These are phyloP conservation scores for Aegotheles bennettii DNA, from an alignment of 2,113 vertebrate species.

Conservation along the genomic window DNA sequence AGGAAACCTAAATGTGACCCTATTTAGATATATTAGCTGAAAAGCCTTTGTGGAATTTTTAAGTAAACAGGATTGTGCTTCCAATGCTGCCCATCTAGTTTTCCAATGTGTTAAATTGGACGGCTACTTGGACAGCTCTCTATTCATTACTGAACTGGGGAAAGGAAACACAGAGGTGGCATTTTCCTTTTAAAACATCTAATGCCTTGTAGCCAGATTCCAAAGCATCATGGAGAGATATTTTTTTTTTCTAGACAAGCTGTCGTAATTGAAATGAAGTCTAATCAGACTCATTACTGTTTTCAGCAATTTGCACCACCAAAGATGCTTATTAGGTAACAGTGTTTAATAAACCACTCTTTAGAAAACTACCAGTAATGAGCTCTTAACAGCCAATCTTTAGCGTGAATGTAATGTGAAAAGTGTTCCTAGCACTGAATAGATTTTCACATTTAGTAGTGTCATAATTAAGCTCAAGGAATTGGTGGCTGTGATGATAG, in stretches of 20 bases:
- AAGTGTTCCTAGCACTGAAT: constrained; percentile 87
- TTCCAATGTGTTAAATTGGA: constrained; percentile 88
- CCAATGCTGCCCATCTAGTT: constrained; percentile 85
- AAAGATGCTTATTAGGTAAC: constrained; percentile 99
- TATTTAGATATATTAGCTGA: constrained; percentile 88
- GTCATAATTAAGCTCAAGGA: constrained; percentile 95
- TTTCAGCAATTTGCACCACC: constrained; percentile 98
- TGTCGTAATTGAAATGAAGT: constrained; percentile 98
- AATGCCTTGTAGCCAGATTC: constrained; percentile 76
- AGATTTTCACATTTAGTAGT: constrained; percentile 94
- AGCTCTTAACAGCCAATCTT: constrained; percentile 98
- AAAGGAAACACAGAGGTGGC: constrained; percentile 89
- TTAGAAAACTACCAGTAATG: constrained; percentile 99
- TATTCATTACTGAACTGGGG: constrained; percentile 91
- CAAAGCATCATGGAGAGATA: constrained; percentile 74
- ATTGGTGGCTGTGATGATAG: constrained; percentile 78
- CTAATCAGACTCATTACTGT: constrained; percentile 99
- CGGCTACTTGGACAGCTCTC: constrained; percentile 89
- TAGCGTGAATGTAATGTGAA: constrained; percentile 91
- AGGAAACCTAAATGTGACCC: constrained; percentile 85
- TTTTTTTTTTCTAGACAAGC: constrained; percentile 77
- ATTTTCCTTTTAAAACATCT: constrained; percentile 75
- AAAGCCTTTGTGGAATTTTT: constrained; percentile 83
- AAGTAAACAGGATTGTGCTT: constrained; percentile 88
- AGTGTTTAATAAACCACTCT: constrained; percentile 99